Evolutionary conservation across 2,888 invertebrate species (phyloP), one percentile per base, ranked within the genome.

Genomic region (Cosmopolites sordidus): DNA sequence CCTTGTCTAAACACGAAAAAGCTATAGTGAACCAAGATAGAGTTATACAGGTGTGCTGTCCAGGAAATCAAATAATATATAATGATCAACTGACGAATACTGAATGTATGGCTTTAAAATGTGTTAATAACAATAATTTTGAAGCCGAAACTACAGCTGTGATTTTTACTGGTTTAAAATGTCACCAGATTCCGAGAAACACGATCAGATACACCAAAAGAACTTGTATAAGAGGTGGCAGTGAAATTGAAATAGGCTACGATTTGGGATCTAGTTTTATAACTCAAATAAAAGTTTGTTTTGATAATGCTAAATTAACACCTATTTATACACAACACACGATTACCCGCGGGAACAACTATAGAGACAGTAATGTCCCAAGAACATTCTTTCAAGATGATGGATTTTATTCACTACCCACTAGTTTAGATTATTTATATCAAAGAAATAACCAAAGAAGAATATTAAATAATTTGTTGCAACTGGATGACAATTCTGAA

Each of bases 251-350:
- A 49, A 73, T 80, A 16, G 82, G 82, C 1, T 81, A 79, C 65
- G 66, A 69, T 30, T 72, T 80, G 50, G 69, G 73, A 77, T 1
- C 68, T 56, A 68, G 70, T 16, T 78, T 82, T 65, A 68, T 79
- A 59, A 71, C 74, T 12, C 65, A 76, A n/a, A 76, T 77, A 57
- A 75, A 72, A 62, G 74, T 80, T 1, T 83, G 83, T 66, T 81
- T 80, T 62, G 76, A 82, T 64, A 72, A 74, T 33, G 66, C 62
- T 3, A 69, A 75, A 1, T 67, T 78, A 48, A 76, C 76, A 60
- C 79, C 80, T 1, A 60, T 80, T 8, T 82, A 81, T 59, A 76
- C 78, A 0, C 75, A 77, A 69, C 76, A 76, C 50, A 73, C 74
- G 43, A 74, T 81, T 58, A 74, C 72, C 9, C 65, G 74, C 0